These are phyloP conservation scores for Euphydryas editha DNA, from an alignment of 2,888 invertebrate genomes.

Conservation along the genomic window DNA sequence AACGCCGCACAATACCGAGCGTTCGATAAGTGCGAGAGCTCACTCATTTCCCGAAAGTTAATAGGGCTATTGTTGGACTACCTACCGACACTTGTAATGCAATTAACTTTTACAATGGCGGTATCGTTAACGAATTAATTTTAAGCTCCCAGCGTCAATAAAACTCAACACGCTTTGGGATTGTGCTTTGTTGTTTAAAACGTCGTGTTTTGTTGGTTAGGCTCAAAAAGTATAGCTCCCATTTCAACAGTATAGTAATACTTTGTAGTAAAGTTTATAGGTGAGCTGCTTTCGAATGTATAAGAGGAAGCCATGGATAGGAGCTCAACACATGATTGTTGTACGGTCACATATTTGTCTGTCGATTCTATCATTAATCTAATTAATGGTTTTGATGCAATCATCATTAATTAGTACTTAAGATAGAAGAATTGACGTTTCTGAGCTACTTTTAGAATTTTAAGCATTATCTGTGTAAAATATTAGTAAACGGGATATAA, in stretches of 20 bases:
- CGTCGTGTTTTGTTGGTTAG: background rate
- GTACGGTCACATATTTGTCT: no score
- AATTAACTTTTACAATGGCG: slow-evolving; percentile 79
- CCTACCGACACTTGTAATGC: slow-evolving; percentile 80
- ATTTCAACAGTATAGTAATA: background rate
- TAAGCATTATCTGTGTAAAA: no score
- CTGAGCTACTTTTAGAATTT: no score
- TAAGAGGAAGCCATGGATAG: no score
- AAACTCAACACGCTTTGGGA: slow-evolving; percentile 34
- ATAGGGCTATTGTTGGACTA: slow-evolving; percentile 75
- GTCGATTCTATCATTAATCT: no score
- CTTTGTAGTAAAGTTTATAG: no score
- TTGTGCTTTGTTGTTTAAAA: slow-evolving; percentile 4
- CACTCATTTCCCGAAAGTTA: slow-evolving; percentile 76
- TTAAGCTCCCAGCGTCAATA: slow-evolving; percentile 57
- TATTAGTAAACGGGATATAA: no score
- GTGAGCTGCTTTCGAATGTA: no score
- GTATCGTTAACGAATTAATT: slow-evolving; percentile 79
- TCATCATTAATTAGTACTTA: no score
- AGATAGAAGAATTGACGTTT: no score
- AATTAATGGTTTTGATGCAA: no score
- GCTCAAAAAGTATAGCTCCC: background rate
- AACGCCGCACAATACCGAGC: slow-evolving; percentile 63
- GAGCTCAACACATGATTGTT: no score
- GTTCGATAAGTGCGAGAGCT: slow-evolving; percentile 62